Percentiles rank a stretch among this genome's conserved stretches.
These are phyloP conservation scores for Geotrupes spiniger DNA, from an alignment of 2,888 invertebrate species.

Conservation along the genomic window DNA sequence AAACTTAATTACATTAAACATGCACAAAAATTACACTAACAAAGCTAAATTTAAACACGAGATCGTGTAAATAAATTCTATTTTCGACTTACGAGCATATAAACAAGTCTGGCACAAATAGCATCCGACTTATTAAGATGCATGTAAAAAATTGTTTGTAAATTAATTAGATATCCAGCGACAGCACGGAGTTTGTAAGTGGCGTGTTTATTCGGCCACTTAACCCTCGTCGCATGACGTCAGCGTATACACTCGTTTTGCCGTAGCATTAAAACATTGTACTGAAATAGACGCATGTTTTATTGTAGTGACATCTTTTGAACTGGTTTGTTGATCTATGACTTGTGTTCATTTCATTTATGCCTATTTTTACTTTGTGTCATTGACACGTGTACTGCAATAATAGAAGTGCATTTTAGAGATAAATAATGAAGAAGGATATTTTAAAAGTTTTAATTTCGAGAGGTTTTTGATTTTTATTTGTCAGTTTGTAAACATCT, in stretches of 20 bases:
- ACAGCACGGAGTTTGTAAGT: slow-evolving; percentile 5
- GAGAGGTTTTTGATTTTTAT: too few species aligned
- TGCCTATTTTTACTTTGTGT: slow-evolving; percentile 6
- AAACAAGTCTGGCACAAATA: slow-evolving; percentile 2
- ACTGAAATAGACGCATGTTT: slow-evolving; percentile 7
- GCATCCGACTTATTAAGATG: slow-evolving; percentile 4
- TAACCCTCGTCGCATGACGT: slow-evolving; percentile 26
- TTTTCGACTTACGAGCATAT: not conserved
- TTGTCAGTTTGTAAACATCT: too few species aligned
- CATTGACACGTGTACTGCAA: not conserved
- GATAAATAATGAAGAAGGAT: too few species aligned
- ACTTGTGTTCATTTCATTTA: slow-evolving; percentile 1
- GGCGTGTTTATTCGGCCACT: slow-evolving; percentile 21
- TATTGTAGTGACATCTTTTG: slow-evolving; percentile 2
- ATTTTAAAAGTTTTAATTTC: too few species aligned
- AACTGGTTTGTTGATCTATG: slow-evolving; percentile 7
- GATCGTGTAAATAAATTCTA: slow-evolving; percentile 5
- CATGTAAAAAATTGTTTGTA: slow-evolving; percentile 1
- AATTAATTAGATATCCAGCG: slow-evolving; percentile 6
- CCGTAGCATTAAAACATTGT: not conserved
- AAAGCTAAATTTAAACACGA: slow-evolving; percentile 2
- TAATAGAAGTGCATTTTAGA: too few species aligned
- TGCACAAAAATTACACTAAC: slow-evolving; percentile 6
- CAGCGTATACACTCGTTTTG: slow-evolving; percentile 12
- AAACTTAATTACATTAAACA: slow-evolving; percentile 4